Conservation (phyloP, 1,140 invertebrate species). For the Leptopilina boulardi region DNA sequence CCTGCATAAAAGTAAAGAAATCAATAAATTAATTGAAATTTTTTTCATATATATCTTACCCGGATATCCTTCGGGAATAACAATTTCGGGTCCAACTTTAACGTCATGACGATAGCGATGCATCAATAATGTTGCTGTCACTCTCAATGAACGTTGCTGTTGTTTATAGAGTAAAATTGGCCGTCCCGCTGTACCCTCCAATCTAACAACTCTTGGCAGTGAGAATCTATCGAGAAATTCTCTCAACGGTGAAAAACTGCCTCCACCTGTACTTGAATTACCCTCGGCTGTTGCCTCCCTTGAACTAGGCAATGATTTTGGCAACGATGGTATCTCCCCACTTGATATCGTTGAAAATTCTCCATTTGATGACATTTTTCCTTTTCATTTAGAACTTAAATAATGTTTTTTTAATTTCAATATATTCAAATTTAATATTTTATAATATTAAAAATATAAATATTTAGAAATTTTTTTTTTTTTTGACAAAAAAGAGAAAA, state of each 20-base stretch:
- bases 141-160: conserved; percentile 72
- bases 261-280: conserved; percentile 65
- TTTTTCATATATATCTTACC: too few species aligned
- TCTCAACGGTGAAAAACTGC: conserved; percentile 69
- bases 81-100: conserved; percentile 74
- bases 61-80: conserved; percentile 74
- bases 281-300: conserved; percentile 72
- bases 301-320: conserved; percentile 72
- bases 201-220: conserved; percentile 71
- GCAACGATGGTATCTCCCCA: conserved; percentile 70
- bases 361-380: conserved; percentile 71
- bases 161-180: conserved; percentile 74
- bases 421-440: too few species aligned
- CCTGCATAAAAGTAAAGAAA: too few species aligned
- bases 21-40: too few species aligned
- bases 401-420: too few species aligned
- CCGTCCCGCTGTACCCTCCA: conserved; percentile 69
- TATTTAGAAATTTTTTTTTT: too few species aligned
- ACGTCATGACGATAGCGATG: conserved; percentile 74
- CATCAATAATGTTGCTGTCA: conserved; percentile 71
- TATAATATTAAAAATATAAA: background rate
- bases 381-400: background rate
- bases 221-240: conserved; percentile 74
- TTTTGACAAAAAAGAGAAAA: too few species aligned
- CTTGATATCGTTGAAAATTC: conserved; percentile 75